Conservation (phyloP, 2,888 invertebrate species). For the Drosophila heteroneura region DNA sequence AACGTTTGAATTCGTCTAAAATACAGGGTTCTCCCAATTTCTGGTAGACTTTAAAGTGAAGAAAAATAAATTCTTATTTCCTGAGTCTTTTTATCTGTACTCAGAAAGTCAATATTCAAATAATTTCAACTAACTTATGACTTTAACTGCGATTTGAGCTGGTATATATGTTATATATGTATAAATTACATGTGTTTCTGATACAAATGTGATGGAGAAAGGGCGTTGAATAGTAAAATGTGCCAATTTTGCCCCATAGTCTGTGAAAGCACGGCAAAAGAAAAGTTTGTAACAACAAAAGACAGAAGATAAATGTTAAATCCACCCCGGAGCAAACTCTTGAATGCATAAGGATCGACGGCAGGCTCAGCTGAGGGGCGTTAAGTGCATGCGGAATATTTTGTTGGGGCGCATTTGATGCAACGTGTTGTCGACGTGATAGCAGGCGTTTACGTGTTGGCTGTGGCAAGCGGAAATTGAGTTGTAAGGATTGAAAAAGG, state of each 20-base stretch:
- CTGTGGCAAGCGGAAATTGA: conserved; percentile 63
- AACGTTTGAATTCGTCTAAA: too few species aligned
- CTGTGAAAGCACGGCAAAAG: not conserved
- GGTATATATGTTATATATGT: too few species aligned
- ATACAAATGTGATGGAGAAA: not conserved
- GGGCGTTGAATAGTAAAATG: not conserved
- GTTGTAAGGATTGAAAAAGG: conserved; percentile 30
- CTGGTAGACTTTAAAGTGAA: not conserved
- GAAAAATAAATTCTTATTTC: rapidly evolving
- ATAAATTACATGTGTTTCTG: not conserved
- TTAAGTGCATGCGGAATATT: conserved; percentile 65
- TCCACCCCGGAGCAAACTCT: conserved; percentile 39
- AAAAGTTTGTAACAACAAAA: conserved; percentile 20
- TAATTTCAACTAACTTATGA: too few species aligned
- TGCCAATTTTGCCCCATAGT: not conserved
- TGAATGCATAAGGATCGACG: conserved; percentile 43
- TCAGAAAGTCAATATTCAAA: not conserved
- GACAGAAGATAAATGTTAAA: conserved; percentile 57
- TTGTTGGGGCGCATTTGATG: conserved; percentile 52
- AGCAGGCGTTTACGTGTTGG: conserved; percentile 64
- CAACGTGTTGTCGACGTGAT: conserved; percentile 68
- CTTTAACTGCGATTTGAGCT: too few species aligned
- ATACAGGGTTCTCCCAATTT: not conserved
- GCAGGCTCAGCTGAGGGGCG: conserved; percentile 38
- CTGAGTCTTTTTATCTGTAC: not conserved